A percentile compares a stretch with the other conserved stretches of the same genome.
phyloP scores from a whole-genome alignment of 1,140 invertebrate species.

The Drosophila eugracilis region DNA sequence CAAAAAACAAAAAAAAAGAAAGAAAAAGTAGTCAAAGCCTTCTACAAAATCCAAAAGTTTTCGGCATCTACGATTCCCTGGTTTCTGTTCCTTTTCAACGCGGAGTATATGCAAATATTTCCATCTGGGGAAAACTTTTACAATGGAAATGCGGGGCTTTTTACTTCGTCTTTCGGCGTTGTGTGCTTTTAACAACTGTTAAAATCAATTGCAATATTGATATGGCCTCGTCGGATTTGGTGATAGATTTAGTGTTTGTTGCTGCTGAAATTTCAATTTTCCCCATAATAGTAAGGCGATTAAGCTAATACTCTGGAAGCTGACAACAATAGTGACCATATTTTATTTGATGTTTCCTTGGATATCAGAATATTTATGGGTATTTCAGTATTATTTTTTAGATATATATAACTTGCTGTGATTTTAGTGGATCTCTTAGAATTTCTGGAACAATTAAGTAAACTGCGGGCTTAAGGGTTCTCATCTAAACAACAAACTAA shows the following conservation, averaged over 20 bases:
- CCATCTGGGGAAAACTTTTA: conserved; percentile 54
- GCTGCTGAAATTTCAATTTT: background rate
- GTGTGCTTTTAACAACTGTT: conserved; percentile 75
- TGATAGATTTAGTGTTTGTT: conserved; percentile 5
- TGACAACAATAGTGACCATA: too few species aligned
- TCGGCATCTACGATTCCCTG: conserved; percentile 8
- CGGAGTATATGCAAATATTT: conserved; percentile 72
- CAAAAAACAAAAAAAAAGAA: background rate
- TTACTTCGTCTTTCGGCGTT: conserved; percentile 29
- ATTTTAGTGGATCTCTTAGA: background rate
- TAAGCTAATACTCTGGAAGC: background rate
- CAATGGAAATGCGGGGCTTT: conserved; percentile 59
- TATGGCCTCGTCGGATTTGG: conserved; percentile 52
- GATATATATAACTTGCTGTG: background rate
- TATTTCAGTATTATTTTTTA: too few species aligned
- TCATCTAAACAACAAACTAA: conserved; percentile 32
- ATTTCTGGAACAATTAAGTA: conserved; percentile 28
- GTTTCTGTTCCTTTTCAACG: conserved; percentile 18
- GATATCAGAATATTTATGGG: too few species aligned
- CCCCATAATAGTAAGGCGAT: background rate
- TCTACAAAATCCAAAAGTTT: conserved; percentile 52
- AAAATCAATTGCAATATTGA: conserved; percentile 79
- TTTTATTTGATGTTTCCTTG: too few species aligned
- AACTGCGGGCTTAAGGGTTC: background rate
- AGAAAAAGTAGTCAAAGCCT: conserved; percentile 12